Evolutionary conservation across 2,113 vertebrate genomes (phyloP), one percentile per base, ranked within the genome.

Genomic region (Chloropsis cyanopogon): DNA sequence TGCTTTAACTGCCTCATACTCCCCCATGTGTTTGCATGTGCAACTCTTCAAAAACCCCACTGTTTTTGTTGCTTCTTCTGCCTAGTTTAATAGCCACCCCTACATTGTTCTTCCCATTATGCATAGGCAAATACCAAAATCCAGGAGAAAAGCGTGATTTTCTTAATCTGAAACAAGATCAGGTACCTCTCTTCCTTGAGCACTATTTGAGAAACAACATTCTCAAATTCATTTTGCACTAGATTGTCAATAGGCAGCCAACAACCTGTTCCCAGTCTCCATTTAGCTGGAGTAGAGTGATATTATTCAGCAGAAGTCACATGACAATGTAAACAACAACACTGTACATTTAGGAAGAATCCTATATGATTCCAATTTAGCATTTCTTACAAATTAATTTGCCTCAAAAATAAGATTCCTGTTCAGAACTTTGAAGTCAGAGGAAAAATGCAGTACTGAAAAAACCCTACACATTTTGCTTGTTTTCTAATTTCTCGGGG

Each of bases 391-490:
- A 41, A 77, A 85, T 57, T 42, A 14, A 31, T 44, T 72, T 91
- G 3, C 20, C 24, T 61, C 57, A 56, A 87, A 79, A 72, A 14
- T 37, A 85, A 63, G 12, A 25, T 73, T 17, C 46, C 21, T 83
- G 28, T 54, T 23, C 71, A 77, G 79, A 91, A 53, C 6, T n/a
- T 41, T 4, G 15, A 33, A 56, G 37, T 22, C 24, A 10, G 12
- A 61, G 3, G 16, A 20, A 86, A 88, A 83, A 41, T 13, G 25
- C 18, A 21, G 3, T 25, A 39, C 49, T 69, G 26, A 64, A 93
- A 65, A 33, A 2, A 0, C 1, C 0, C 7, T 31, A 46, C 10
- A 86, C 8, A 39, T 39, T 53, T 66, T 69, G 37, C n/a, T 57
- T 77, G 33, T 7, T 59, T 85, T 57, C 59, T 64, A 3, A 68